Evolutionary conservation across 2,888 invertebrate genomes (phyloP).

Genomic region (Cloeon dipterum): DNA sequence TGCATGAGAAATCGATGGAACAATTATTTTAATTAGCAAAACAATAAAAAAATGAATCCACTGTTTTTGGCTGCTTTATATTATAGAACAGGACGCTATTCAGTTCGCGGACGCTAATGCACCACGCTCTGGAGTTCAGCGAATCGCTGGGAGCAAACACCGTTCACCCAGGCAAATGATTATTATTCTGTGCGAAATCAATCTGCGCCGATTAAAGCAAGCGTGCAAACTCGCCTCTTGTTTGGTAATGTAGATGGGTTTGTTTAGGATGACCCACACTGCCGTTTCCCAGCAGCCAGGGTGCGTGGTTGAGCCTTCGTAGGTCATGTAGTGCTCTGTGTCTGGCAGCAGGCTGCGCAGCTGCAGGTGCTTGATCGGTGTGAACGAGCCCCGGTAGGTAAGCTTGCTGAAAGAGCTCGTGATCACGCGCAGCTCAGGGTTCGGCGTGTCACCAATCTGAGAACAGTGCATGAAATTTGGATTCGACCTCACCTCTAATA

Average conservation of each 20-base stretch:
- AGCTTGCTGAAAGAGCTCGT: conserved; percentile 76
- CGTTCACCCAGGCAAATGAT: no score
- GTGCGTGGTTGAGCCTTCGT: conserved; percentile 92
- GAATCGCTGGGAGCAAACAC: background rate
- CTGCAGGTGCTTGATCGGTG: conserved; percentile 63
- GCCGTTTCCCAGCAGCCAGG: conserved; percentile 99
- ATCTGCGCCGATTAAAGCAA: background rate
- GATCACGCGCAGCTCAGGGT: conserved; percentile 64
- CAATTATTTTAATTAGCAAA: no score
- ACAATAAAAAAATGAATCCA: no score
- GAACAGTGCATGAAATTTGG: no score
- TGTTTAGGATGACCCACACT: conserved; percentile 95
- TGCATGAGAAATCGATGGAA: no score
- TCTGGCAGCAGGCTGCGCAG: conserved; percentile 69
- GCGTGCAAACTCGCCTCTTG: conserved; percentile 49
- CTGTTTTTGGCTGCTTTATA: no score
- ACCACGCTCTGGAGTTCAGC: no score
- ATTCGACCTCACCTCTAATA: no score
- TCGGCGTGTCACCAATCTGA: conserved; percentile 70
- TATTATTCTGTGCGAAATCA: background rate
- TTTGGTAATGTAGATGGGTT: conserved; percentile 88
- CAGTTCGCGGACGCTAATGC: no score
- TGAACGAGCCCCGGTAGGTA: conserved; percentile 57
- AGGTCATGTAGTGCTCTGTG: conserved; percentile 89
- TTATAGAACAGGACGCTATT: no score